Base-by-base conservation (phyloP, 2,113 vertebrate genomes). In the Scophthalmus maximus region DNA sequence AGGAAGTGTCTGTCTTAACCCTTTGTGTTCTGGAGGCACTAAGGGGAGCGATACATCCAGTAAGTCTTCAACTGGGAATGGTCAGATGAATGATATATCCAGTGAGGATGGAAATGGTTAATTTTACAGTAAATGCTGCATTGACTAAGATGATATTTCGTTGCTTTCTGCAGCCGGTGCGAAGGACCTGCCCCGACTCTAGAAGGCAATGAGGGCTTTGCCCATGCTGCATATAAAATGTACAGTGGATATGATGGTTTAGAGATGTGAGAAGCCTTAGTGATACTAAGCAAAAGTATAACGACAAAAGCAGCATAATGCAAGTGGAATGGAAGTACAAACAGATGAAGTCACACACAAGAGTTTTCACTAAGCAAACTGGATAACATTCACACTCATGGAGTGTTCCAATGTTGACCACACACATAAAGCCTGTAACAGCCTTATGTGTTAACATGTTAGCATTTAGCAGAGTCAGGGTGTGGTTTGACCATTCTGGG, bases 1-100 rank as follows among this genome's bases (percentile, higher is more conserved):
- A 84, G 87, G 81, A 91, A 93, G 92, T 94, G 76, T 92, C 68
- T 75, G 42, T 26, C 71, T 95, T 97, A 96, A 96, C 95, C 94
- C 94, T 6, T 73, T 77, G 23, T 73, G 29, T 72, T 83, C 70
- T 30, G 40, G 46, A 87, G 18, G 10, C 8, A 61, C n/a, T 11
- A 44, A 11, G 10, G 6, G 15, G 18, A 29, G 55, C 18, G 46
- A 52, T 42, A 26, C 38, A 57, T 50, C 36, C 58, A 75, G 15
- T 67, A 55, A 32, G 40, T 65, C 26, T 53, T 66, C 27, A 58
- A 5, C 17, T 4, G 12, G 32, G 18, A 46, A 7, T 17, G 47
- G 20, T 58, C 53, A 75, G 30, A 8, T 42, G n/a, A 75, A 63
- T 25, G 3, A 55, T 49, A 62, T 71, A 63, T 68, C 6, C 26